Evolutionary conservation across 2,888 invertebrate species (phyloP).

Genomic region (Diachrysia chrysitis): DNA sequence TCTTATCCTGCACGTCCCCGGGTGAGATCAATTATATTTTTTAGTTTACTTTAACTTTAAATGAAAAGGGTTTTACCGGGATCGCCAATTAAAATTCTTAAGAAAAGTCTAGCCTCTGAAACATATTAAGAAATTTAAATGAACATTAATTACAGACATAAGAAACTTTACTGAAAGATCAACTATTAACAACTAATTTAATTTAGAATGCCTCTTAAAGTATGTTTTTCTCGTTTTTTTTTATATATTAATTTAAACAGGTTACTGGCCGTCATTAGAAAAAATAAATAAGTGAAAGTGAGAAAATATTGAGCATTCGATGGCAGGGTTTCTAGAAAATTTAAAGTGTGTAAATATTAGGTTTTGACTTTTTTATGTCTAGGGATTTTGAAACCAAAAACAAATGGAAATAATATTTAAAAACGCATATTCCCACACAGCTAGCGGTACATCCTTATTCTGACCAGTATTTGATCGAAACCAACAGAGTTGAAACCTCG

Average conservation of each 20-base stretch:
- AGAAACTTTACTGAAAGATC: constrained; percentile 10
- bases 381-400: no score
- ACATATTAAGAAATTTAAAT: constrained; percentile 43
- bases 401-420: no score
- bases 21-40: background rate
- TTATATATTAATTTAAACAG: background rate
- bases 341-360: no score
- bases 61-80: background rate
- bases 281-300: no score
- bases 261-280: background rate
- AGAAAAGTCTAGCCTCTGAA: constrained; percentile 26
- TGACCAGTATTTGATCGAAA: background rate
- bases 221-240: background rate
- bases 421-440: background rate
- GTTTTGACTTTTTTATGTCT: no score
- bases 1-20: background rate
- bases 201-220: background rate
- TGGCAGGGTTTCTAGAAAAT: no score
- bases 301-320: background rate
- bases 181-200: constrained; percentile 6
- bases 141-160: constrained; percentile 13
- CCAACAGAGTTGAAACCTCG: background rate
- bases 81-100: constrained; percentile 39
- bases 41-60: background rate
- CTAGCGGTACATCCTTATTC: background rate